phyloP scores from a whole-genome alignment of 2,113 vertebrate genomes.

The Oncorhynchus mykiss region DNA sequence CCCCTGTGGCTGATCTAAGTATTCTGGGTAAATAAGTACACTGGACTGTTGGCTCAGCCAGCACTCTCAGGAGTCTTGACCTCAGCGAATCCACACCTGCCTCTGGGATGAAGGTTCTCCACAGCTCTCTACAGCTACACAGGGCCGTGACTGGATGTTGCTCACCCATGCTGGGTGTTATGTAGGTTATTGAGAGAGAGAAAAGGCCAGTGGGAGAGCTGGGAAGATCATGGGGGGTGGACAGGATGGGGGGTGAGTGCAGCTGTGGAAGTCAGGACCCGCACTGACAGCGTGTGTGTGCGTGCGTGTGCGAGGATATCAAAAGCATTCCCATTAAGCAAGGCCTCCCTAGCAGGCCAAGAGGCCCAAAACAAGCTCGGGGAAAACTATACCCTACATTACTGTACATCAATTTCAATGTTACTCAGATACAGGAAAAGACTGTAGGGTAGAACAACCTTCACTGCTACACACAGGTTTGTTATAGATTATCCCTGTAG shows the following conservation, averaged over 20 bases:
- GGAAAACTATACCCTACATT: not conserved
- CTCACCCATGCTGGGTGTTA: not conserved
- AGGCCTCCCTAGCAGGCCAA: not conserved
- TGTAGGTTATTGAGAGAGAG: not conserved
- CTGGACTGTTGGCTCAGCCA: not conserved
- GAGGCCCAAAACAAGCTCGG: not conserved
- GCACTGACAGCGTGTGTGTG: slow-evolving; percentile 1
- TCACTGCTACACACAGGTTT: not conserved
- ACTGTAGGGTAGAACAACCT: not conserved
- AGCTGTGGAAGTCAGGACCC: slow-evolving; percentile 12
- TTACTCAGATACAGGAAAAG: not conserved
- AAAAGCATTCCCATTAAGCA: not conserved
- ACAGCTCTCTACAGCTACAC: too few relatives aligned
- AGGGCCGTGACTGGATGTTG: not conserved
- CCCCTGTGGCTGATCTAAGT: too few relatives aligned
- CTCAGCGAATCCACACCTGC: not conserved
- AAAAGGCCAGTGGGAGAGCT: not conserved
- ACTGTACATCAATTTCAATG: not conserved
- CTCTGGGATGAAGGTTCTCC: not conserved
- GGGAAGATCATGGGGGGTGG: too few relatives aligned
- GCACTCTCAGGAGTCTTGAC: not conserved
- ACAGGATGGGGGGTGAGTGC: not conserved
- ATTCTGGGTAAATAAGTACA: too few relatives aligned
- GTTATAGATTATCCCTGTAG: too few relatives aligned
- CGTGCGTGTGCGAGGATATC: not conserved